Evolutionary conservation across 2,797 vertebrate genomes (phyloP).

Genomic region (Melanotaenia boesemani): DNA sequence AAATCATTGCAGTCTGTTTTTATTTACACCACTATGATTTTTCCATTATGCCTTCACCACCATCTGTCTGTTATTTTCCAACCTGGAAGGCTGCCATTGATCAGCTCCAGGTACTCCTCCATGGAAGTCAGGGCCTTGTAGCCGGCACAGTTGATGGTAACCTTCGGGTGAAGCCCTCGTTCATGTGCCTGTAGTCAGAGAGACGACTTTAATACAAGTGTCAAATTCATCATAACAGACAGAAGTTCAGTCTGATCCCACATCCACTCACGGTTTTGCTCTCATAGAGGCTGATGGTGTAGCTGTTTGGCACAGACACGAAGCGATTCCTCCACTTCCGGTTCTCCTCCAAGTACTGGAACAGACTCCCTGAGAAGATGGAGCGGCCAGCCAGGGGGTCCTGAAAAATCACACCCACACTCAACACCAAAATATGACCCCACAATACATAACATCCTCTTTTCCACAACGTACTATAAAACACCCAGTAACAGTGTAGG

Average conservation of each 20-base stretch:
- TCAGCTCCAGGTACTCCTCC: constrained; percentile 92
- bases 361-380: constrained; percentile 95
- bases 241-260: accelerated
- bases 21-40: not conserved
- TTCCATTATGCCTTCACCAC: not conserved
- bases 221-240: not conserved
- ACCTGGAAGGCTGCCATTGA: constrained; percentile 91
- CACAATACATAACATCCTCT: not conserved
- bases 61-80: constrained; percentile 7
- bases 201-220: constrained; percentile 2
- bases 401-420: constrained; percentile 66
- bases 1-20: not conserved
- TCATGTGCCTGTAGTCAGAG: constrained; percentile 86
- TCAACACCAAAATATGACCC: not conserved
- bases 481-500: not conserved
- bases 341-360: constrained; percentile 94
- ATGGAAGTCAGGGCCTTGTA: constrained; percentile 91
- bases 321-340: constrained; percentile 96
- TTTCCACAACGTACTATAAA: not conserved
- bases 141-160: constrained; percentile 90
- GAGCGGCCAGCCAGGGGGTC: constrained; percentile 88
- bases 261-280: constrained; percentile 87
- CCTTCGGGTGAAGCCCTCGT: constrained; percentile 85
- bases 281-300: constrained; percentile 88
- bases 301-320: constrained; percentile 89